Evolutionary conservation across 30 jellyfish, hydroid and myxozoan species (phyloP).

Genomic region (Sanderia malayensis): DNA sequence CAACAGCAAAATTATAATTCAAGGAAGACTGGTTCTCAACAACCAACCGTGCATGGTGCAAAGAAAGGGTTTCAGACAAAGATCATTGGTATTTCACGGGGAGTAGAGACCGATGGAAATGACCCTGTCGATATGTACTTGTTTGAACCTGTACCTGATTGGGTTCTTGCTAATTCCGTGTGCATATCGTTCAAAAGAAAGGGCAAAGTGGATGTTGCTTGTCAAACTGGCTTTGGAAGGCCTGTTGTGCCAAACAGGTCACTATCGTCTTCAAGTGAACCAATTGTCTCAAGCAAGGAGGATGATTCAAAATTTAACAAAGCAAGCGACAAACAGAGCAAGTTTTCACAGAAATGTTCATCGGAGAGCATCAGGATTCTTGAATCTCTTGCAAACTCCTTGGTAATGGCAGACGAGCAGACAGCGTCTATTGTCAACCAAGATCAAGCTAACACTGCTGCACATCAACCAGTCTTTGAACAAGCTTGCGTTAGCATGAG

Average conservation of each 20-base stretch:
- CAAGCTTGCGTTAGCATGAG: no score
- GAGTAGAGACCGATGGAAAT: conserved; percentile 46
- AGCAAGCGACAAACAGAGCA: not conserved
- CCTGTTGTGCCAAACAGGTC: not conserved
- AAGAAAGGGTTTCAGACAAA: conserved; percentile 12
- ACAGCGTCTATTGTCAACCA: not conserved
- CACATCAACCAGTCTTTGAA: no score
- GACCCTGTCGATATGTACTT: conserved; percentile 27
- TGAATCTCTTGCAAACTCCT: conserved; percentile 55
- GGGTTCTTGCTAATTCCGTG: conserved; percentile 46
- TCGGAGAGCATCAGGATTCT: conserved; percentile 53
- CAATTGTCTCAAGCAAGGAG: no score
- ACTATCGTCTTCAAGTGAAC: not conserved
- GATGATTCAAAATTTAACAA: not conserved
- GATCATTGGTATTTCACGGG: conserved; percentile 55
- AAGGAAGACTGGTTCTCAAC: not conserved
- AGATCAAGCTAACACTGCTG: no score
- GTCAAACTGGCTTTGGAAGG: conserved; percentile 54
- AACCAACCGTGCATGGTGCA: not conserved
- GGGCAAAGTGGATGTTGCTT: conserved; percentile 57
- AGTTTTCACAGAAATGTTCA: conserved; percentile 36
- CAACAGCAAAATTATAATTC: not conserved
- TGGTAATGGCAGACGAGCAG: conserved; percentile 41
- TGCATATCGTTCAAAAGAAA: conserved; percentile 47
- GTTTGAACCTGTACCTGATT: conserved; percentile 22